These are phyloP conservation scores for Ectobius pallidus DNA, from an alignment of 2,888 invertebrate genomes.

Conservation along the genomic window DNA sequence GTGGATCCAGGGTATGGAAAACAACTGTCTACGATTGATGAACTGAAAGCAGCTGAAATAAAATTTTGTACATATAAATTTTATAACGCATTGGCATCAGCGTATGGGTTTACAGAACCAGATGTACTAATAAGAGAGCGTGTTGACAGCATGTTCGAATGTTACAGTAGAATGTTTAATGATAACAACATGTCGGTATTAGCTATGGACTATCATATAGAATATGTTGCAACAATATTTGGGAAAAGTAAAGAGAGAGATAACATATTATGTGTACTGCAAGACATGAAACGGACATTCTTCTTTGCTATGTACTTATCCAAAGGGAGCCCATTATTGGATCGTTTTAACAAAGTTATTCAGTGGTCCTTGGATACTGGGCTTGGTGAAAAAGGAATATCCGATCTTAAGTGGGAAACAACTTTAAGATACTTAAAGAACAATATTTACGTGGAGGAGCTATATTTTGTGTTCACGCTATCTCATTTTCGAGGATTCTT, in stretches of 20 bases:
- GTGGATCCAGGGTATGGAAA: not conserved
- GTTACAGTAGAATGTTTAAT: not conserved
- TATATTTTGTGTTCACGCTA: constrained; percentile 9
- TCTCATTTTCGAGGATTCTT: not conserved
- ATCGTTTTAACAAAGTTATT: not conserved
- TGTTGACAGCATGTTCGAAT: not conserved
- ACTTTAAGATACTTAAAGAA: not conserved
- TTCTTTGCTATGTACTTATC: not conserved
- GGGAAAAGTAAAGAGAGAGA: not conserved
- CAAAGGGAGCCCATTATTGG: not conserved
- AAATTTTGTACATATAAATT: not conserved
- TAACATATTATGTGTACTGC: not conserved
- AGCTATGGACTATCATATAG: not conserved
- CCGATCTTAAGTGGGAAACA: not conserved
- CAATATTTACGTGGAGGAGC: not conserved
- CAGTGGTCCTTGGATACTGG: not conserved
- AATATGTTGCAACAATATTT: not conserved
- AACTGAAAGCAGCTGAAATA: not conserved
- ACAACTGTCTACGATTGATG: not conserved
- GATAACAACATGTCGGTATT: not conserved
- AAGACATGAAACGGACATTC: not conserved
- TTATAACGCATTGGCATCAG: not conserved
- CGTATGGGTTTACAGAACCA: not conserved
- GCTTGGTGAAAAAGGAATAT: not conserved
- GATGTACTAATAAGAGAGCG: not conserved